Evolutionary conservation across 2,888 invertebrate genomes (phyloP).

Genomic region (Ferdinandea cuprea): DNA sequence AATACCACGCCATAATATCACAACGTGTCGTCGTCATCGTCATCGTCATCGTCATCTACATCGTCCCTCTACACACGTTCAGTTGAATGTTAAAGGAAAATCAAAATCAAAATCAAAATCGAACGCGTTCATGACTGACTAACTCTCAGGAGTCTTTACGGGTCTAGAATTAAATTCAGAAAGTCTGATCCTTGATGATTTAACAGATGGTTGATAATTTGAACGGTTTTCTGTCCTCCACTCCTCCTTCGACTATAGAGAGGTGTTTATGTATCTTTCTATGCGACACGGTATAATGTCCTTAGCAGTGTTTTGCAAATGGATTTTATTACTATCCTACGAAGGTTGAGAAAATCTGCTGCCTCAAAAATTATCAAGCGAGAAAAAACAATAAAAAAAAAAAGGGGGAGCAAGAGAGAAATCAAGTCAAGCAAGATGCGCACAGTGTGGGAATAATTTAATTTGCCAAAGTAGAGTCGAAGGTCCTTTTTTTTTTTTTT

Average conservation of each 20-base stretch:
- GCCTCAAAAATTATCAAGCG: constrained; percentile 41
- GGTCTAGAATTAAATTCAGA: constrained; percentile 66
- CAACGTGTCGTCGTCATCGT: neutral
- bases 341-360: constrained; percentile 33
- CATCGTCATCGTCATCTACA: constrained; percentile 1
- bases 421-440: constrained; percentile 22
- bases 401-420: too few species aligned
- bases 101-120: constrained; percentile 49
- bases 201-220: constrained; percentile 74
- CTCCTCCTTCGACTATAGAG: neutral
- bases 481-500: constrained; percentile 41
- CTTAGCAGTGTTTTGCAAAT: constrained; percentile 55
- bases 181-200: constrained; percentile 69
- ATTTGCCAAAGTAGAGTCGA: constrained; percentile 49
- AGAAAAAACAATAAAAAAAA: constrained; percentile 47
- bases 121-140: constrained; percentile 50
- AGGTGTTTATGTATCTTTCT: neutral
- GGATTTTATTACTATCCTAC: constrained; percentile 67
- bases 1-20: neutral
- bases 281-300: constrained; percentile 24
- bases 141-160: constrained; percentile 55
- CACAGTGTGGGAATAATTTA: constrained; percentile 54
- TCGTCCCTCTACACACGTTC: neutral
- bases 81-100: constrained; percentile 25
- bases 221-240: constrained; percentile 45